These are phyloP conservation scores for Nezara viridula DNA, from an alignment of 2,888 invertebrate species.

Conservation along the genomic window DNA sequence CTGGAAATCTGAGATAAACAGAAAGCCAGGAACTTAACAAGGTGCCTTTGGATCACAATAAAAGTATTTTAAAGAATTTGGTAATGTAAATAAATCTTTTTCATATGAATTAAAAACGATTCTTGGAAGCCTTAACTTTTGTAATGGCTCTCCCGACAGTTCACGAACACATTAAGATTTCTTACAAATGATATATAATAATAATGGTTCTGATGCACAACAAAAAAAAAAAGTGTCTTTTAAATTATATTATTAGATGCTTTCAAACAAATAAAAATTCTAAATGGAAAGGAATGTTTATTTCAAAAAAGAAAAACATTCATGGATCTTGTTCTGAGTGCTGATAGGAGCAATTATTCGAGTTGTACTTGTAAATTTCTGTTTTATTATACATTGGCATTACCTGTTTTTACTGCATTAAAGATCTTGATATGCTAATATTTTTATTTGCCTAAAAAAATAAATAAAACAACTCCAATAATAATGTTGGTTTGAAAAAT, in stretches of 20 bases:
- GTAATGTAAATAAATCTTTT: too few relatives aligned
- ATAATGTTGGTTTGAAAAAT: not conserved
- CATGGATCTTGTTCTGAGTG: not conserved
- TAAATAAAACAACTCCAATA: not conserved
- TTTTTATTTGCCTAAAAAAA: not conserved
- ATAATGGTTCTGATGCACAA: too few relatives aligned
- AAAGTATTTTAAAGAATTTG: too few relatives aligned
- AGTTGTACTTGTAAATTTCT: not conserved
- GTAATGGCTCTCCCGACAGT: too few relatives aligned
- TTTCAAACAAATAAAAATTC: not conserved
- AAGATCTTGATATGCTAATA: not conserved
- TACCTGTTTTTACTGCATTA: too few relatives aligned
- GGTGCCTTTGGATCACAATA: too few relatives aligned
- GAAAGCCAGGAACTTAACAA: too few relatives aligned
- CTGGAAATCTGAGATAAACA: too few relatives aligned
- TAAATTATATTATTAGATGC: not conserved
- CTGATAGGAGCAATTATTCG: not conserved
- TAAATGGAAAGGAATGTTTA: not conserved
- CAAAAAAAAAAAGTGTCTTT: not conserved
- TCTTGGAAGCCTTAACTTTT: too few relatives aligned
- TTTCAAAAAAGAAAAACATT: not conserved
- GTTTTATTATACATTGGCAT: not conserved
- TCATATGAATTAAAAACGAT: too few relatives aligned
- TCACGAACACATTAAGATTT: too few relatives aligned
- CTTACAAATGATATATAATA: too few relatives aligned